These are phyloP conservation scores for Drosophila nasuta DNA, from an alignment of 1,140 invertebrate genomes.

Conservation along the genomic window DNA sequence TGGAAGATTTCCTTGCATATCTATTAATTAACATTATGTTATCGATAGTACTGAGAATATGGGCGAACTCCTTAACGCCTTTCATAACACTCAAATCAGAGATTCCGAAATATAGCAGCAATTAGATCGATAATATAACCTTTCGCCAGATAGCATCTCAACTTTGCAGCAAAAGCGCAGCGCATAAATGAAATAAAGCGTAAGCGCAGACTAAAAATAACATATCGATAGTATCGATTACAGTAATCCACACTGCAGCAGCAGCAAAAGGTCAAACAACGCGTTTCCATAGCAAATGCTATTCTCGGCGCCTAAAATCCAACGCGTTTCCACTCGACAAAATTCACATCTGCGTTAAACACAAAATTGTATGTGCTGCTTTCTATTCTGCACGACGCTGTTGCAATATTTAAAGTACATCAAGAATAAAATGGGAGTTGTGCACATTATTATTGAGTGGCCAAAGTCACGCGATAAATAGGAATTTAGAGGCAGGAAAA, in stretches of 20 bases:
- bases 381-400: background rate
- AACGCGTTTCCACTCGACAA: background rate
- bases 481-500: background rate
- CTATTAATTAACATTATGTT: no score
- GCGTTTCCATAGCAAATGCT: background rate
- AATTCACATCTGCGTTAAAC: background rate
- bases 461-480: slow-evolving; percentile 7
- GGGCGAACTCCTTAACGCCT: no score
- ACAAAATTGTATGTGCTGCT: background rate
- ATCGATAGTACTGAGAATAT: no score
- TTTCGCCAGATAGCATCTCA: no score
- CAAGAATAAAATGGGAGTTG: background rate
- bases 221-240: slow-evolving; percentile 7
- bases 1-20: no score
- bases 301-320: background rate
- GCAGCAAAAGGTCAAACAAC: slow-evolving; percentile 2
- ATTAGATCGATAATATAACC: no score
- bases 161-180: no score
- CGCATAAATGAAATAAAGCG: no score
- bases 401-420: slow-evolving; percentile 1
- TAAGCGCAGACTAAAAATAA: background rate
- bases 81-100: no score
- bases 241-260: background rate
- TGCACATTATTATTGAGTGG: background rate
- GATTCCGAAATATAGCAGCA: no score